phyloP scores from a whole-genome alignment of 2,888 invertebrate species.

The Cephus sareptanus region DNA sequence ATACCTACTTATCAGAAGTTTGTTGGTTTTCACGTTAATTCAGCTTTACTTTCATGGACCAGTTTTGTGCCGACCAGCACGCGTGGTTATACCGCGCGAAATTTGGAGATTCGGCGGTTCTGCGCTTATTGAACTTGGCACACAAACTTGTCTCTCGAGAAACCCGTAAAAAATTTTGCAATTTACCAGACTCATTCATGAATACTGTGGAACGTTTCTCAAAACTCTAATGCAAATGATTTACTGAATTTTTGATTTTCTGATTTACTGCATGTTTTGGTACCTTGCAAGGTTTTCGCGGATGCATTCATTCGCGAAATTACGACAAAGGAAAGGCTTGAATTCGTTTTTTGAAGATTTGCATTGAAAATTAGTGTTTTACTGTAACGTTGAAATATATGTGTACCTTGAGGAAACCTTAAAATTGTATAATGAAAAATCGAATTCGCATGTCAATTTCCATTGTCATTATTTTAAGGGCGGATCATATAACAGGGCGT shows the following conservation, averaged over 20 bases:
- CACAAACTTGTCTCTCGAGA: neutral
- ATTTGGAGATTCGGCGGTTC: neutral
- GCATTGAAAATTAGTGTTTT: too few relatives aligned
- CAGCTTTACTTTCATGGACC: slow-evolving; percentile 36
- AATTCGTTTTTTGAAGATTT: neutral
- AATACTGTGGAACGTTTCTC: neutral
- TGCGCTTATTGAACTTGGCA: neutral
- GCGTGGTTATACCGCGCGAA: neutral
- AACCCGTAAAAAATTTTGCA: neutral
- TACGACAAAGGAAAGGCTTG: slow-evolving; percentile 1
- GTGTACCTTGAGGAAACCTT: neutral
- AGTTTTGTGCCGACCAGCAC: neutral
- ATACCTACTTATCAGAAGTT: neutral
- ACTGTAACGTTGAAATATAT: neutral
- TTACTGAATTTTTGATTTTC: too few relatives aligned
- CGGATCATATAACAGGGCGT: neutral
- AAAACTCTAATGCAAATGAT: neutral
- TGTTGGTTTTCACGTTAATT: slow-evolving; percentile 22
- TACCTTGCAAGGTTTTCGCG: slow-evolving; percentile 5
- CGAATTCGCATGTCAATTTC: slow-evolving; percentile 3
- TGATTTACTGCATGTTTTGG: neutral
- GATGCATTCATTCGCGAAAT: neutral
- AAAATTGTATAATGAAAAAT: slow-evolving; percentile 16
- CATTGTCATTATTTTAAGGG: slow-evolving; percentile 14
- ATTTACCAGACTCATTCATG: neutral